Percentiles rank a stretch among this genome's conserved stretches.
These are phyloP conservation scores for Branchipolynoe longqiensis DNA, from an alignment of 2,888 invertebrate species.

Conservation along the genomic window DNA sequence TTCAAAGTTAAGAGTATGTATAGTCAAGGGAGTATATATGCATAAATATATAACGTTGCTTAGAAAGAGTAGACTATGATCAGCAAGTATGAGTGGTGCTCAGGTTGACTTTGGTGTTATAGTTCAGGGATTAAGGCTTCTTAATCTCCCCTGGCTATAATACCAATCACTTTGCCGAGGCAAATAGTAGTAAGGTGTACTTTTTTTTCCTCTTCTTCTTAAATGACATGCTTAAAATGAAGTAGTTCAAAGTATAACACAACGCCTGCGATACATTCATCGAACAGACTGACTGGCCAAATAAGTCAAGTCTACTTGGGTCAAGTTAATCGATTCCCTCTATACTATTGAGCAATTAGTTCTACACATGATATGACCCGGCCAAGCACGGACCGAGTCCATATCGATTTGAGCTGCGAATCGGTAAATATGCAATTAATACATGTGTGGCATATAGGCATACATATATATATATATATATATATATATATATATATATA, in stretches of 20 bases:
- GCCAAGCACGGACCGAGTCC: conserved; percentile 1
- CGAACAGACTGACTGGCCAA: not conserved
- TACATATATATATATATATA: not conserved
- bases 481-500: conserved; percentile 9
- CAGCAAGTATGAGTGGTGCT: too few relatives aligned
- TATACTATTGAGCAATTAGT: conserved; percentile 41
- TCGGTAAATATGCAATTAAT: conserved; percentile 15
- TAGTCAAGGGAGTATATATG: not conserved
- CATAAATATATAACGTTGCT: too few relatives aligned
- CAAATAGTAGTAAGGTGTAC: not conserved
- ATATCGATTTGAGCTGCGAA: conserved; percentile 15
- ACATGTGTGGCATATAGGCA: not conserved
- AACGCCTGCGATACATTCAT: not conserved
- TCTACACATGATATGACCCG: conserved; percentile 1
- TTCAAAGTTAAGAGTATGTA: not conserved
- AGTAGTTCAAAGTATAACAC: not conserved
- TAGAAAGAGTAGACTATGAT: not conserved
- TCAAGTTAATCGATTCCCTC: conserved; percentile 35
- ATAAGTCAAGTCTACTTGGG: conserved; percentile 13
- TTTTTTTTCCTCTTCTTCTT: too few relatives aligned
- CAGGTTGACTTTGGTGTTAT: too few relatives aligned
- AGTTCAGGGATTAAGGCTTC: conserved; percentile 18
- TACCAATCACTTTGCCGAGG: conserved; percentile 20
- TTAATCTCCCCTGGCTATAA: not conserved
- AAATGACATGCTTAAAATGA: too few relatives aligned